phyloP scores from a whole-genome alignment of 2,797 vertebrate species.

The Meriones psammophilus region DNA sequence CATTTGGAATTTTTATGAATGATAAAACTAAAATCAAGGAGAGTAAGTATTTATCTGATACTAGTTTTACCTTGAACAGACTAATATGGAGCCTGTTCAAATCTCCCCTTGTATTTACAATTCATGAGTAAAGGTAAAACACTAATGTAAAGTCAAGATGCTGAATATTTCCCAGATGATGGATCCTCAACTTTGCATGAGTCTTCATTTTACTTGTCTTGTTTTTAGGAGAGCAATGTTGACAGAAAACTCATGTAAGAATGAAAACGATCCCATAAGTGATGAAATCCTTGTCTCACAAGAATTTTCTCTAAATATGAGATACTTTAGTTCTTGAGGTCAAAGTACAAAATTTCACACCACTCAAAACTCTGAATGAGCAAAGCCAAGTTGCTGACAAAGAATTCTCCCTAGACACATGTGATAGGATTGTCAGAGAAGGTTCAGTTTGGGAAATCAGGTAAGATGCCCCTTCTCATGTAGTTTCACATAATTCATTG shows the following conservation, averaged over 20 bases:
- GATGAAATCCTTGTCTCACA: background rate
- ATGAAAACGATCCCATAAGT: constrained; percentile 11
- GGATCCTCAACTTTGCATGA: background rate
- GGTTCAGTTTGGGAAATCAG: background rate
- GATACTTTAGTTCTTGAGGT: constrained; percentile 3
- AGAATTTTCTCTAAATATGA: constrained; percentile 20
- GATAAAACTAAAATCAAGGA: constrained; percentile 74
- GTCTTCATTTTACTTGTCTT: constrained; percentile 54
- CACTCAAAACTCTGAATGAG: background rate
- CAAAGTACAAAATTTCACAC: background rate
- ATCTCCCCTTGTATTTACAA: constrained; percentile 51
- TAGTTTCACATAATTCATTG: background rate
- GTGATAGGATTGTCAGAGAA: background rate
- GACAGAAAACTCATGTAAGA: constrained; percentile 16
- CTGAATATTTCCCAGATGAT: constrained; percentile 34
- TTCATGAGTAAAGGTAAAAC: constrained; percentile 63
- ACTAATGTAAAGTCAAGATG: constrained; percentile 57
- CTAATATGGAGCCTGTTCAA: constrained; percentile 37
- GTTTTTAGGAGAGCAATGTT: background rate
- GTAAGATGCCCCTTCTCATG: background rate
- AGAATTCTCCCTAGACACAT: background rate
- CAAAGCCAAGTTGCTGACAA: background rate
- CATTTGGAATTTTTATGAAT: constrained; percentile 65
- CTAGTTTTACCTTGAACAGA: constrained; percentile 62
- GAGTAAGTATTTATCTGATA: constrained; percentile 57